phyloP scores from a whole-genome alignment of 2,113 vertebrate genomes.

The Salvelinus fontinalis region DNA sequence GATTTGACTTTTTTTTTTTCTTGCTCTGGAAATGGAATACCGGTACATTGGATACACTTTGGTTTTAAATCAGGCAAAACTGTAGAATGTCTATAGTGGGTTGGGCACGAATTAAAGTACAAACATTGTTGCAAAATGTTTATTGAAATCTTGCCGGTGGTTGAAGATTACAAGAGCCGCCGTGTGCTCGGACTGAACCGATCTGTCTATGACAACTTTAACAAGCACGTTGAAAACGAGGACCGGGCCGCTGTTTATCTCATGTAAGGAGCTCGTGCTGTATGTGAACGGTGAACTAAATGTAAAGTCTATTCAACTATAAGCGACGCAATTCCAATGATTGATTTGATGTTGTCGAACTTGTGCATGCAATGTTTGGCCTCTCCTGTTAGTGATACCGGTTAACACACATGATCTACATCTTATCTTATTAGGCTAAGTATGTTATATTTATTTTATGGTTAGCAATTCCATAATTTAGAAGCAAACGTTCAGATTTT shows the following conservation, averaged over 20 bases:
- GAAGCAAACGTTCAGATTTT: background rate
- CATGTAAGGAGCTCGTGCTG: conserved; percentile 7
- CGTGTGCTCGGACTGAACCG: background rate
- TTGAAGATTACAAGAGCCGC: background rate
- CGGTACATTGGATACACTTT: background rate
- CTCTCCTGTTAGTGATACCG: conserved; percentile 43
- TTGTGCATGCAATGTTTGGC: conserved; percentile 32
- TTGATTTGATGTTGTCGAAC: conserved; percentile 38
- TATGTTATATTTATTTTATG: background rate
- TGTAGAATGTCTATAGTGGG: background rate
- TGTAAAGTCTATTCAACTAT: conserved; percentile 12
- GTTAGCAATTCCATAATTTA: background rate
- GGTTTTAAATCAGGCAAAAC: background rate
- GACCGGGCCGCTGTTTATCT: conserved; percentile 30
- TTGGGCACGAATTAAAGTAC: background rate
- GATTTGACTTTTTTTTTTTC: background rate
- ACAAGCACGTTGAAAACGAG: conserved; percentile 34
- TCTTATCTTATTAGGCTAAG: background rate
- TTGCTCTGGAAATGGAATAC: background rate
- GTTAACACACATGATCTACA: background rate
- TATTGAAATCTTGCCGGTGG: background rate
- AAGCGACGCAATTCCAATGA: conserved; percentile 30
- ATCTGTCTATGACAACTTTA: background rate
- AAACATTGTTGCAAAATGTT: conserved; percentile 1
- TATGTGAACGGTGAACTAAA: conserved; percentile 20